A percentile compares a stretch with the other conserved stretches of the same genome.
Conservation (phyloP, 2,113 vertebrate genomes). For the Hipposideros armiger region DNA sequence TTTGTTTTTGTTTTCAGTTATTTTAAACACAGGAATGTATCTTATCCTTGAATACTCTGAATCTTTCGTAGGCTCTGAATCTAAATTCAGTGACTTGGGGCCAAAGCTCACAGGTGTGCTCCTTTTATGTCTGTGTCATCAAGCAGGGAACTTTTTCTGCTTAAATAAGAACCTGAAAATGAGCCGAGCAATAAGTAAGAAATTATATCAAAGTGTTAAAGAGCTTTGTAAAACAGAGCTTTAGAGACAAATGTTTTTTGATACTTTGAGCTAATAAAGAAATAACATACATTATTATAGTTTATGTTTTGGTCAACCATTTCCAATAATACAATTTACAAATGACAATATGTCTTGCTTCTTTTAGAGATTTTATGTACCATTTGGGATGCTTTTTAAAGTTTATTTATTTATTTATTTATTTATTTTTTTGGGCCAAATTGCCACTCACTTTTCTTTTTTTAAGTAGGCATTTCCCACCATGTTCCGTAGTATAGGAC, state of each 20-base stretch:
- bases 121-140: neutral
- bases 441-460: neutral
- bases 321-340: slow-evolving; percentile 16
- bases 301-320: slow-evolving; percentile 45
- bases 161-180: slow-evolving; percentile 46
- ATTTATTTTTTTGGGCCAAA: neutral
- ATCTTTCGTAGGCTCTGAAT: slow-evolving; percentile 7
- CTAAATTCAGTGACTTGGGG: neutral
- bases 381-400: slow-evolving; percentile 8
- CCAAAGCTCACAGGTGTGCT: neutral
- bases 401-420: neutral
- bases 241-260: slow-evolving; percentile 35
- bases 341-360: neutral
- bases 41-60: neutral
- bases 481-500: neutral
- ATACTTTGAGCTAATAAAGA: slow-evolving; percentile 3
- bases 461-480: neutral
- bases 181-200: slow-evolving; percentile 42
- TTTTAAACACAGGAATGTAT: neutral
- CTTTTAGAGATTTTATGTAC: neutral
- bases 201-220: slow-evolving; percentile 4
- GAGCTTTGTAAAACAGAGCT: neutral
- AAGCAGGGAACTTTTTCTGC: neutral
- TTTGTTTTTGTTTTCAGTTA: neutral
- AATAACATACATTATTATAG: neutral